Evolutionary conservation across 2,113 vertebrate genomes (phyloP).

Genomic region (Corapipo altera): DNA sequence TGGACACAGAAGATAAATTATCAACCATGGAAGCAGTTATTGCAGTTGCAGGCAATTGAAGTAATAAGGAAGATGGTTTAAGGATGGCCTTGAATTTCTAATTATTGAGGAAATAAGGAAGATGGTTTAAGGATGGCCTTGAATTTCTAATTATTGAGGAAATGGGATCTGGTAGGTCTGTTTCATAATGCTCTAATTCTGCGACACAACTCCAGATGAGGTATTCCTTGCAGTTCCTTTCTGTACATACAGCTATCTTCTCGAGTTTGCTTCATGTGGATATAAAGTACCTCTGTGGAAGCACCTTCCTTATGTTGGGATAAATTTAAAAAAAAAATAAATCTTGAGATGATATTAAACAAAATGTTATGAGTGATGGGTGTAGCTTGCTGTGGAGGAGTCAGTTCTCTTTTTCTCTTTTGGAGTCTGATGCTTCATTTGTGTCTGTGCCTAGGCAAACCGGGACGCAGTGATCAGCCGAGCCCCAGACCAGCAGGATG

Average conservation of each 20-base stretch:
- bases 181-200: not conserved
- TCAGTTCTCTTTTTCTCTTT: not conserved
- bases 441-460: conserved; percentile 79
- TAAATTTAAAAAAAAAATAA: not conserved
- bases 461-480: conserved; percentile 92
- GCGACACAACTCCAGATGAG: not conserved
- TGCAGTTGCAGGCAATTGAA: not conserved
- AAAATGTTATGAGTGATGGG: not conserved
- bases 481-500: conserved; percentile 87
- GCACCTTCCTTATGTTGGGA: not conserved
- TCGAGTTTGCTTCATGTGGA: not conserved
- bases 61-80: not conserved
- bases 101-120: not conserved
- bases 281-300: not conserved
- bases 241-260: not conserved
- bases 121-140: not conserved
- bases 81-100: not conserved
- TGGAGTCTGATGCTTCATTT: not conserved
- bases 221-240: not conserved
- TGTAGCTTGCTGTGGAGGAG: not conserved
- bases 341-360: not conserved
- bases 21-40: not conserved
- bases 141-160: not conserved
- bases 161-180: not conserved
- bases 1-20: not conserved